Evolutionary conservation across 1,140 invertebrate species (phyloP).

Genomic region (Caligus rogercresseyi): DNA sequence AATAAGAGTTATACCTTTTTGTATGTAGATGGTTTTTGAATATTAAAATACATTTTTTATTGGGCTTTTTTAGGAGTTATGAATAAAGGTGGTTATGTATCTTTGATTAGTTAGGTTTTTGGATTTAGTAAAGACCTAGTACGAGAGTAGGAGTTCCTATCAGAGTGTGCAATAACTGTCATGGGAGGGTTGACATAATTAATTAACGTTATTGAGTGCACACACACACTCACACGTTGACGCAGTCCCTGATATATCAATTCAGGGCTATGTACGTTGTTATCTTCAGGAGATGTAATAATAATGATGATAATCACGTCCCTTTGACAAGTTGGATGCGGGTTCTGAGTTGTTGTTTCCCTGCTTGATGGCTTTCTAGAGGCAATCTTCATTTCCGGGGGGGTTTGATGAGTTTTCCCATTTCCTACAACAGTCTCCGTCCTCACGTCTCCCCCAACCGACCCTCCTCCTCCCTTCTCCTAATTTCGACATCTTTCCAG

Average conservation of each 20-base stretch:
- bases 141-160: no score
- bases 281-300: neutral
- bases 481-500: neutral
- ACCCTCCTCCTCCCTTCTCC: neutral
- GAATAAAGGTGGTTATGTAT: no score
- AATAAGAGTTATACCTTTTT: no score
- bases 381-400: neutral
- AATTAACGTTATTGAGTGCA: neutral
- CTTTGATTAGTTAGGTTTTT: no score
- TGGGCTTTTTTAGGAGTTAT: no score
- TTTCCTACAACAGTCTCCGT: neutral
- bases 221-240: no score
- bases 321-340: neutral
- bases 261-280: neutral
- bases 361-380: neutral
- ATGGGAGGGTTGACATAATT: no score
- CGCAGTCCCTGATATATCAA: no score
- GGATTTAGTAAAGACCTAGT: no score
- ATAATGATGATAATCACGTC: neutral
- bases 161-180: no score
- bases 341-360: neutral
- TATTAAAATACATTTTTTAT: no score
- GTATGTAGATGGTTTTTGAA: no score
- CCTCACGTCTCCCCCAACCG: neutral
- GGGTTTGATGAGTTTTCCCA: neutral